Conservation (phyloP, 2,888 invertebrate genomes). For the Agrypnus murinus region DNA sequence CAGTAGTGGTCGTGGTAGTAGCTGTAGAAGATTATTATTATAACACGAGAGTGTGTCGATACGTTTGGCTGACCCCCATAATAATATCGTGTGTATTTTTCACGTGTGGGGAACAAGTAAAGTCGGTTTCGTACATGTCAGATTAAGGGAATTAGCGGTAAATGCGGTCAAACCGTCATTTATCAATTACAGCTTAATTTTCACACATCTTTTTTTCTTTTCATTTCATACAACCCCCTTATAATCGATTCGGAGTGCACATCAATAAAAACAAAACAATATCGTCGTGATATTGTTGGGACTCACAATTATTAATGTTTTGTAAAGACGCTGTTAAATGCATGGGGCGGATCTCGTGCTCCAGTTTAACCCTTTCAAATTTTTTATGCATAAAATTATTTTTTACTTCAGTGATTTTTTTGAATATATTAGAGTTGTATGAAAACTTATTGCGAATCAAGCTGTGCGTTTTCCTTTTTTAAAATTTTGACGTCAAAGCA, state of each 20-base stretch:
- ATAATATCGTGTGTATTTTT: slow-evolving; percentile 21
- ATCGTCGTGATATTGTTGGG: slow-evolving; percentile 31
- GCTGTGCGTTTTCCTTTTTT: too few species aligned
- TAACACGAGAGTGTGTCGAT: slow-evolving; percentile 44
- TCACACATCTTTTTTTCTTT: neutral
- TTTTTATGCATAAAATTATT: neutral
- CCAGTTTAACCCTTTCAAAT: slow-evolving; percentile 18
- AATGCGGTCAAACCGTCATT: slow-evolving; percentile 34
- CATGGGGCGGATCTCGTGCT: slow-evolving; percentile 10
- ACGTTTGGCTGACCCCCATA: slow-evolving; percentile 13
- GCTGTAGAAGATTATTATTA: slow-evolving; percentile 25
- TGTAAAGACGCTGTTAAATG: slow-evolving; percentile 5
- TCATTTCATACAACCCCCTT: neutral
- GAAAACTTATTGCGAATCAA: too few species aligned
- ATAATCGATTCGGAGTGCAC: slow-evolving; percentile 25
- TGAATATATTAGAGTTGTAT: too few species aligned
- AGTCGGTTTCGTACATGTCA: slow-evolving; percentile 36
- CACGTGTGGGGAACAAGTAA: slow-evolving; percentile 34
- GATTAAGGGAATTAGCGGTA: slow-evolving; percentile 40
- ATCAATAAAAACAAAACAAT: slow-evolving; percentile 36
- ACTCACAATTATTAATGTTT: slow-evolving; percentile 32
- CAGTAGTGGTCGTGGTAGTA: slow-evolving; percentile 30
- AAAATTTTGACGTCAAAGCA: too few species aligned
- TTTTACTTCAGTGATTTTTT: neutral
- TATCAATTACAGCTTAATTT: slow-evolving; percentile 18